Evolutionary conservation across 2,888 invertebrate species (phyloP).

Genomic region (Tetropium fuscum): DNA sequence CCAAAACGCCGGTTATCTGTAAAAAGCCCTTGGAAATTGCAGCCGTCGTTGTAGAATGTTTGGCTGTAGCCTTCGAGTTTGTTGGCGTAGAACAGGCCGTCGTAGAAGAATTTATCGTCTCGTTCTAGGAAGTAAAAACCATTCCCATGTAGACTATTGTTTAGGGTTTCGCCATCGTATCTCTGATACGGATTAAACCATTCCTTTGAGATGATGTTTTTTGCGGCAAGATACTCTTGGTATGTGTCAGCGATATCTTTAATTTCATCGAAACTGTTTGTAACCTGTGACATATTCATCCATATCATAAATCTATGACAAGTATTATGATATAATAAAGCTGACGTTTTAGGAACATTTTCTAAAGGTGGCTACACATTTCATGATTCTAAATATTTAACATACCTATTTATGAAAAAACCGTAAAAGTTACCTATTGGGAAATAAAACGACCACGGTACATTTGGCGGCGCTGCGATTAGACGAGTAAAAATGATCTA

Average conservation of each 20-base stretch:
- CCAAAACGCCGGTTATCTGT: constrained; percentile 69
- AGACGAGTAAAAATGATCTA: no score
- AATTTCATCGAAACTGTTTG: background rate
- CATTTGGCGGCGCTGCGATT: no score
- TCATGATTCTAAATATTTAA: no score
- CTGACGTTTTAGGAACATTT: no score
- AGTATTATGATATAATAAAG: no score
- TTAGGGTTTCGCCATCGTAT: constrained; percentile 65
- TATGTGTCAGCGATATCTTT: background rate
- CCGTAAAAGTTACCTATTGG: no score
- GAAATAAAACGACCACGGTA: no score
- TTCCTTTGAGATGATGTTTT: background rate
- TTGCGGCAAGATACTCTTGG: background rate
- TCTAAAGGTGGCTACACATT: no score
- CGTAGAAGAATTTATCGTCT: constrained; percentile 63
- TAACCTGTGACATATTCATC: background rate
- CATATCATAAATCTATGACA: no score
- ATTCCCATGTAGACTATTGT: constrained; percentile 68
- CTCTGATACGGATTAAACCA: constrained; percentile 54
- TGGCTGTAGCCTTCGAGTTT: constrained; percentile 68
- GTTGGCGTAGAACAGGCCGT: constrained; percentile 61
- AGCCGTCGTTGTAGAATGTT: constrained; percentile 68
- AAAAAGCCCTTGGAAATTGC: constrained; percentile 67
- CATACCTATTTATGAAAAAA: no score
- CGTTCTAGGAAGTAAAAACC: constrained; percentile 64